Base-by-base conservation (phyloP, 2,797 vertebrate genomes). In the Sarcophilus harrisii region DNA sequence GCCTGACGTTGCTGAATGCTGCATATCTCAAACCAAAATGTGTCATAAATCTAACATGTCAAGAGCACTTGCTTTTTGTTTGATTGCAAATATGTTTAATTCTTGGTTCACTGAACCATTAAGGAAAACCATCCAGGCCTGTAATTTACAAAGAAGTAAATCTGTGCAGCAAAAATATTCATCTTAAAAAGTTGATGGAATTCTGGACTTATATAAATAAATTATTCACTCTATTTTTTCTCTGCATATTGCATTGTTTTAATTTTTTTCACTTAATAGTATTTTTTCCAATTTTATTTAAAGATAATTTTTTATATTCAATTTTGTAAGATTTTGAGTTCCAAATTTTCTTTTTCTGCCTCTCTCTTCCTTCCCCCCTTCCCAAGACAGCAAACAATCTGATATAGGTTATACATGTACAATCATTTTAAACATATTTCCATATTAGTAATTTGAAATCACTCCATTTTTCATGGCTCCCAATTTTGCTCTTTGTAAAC, bases 41-140 rank as follows among this genome's bases (percentile, higher is more conserved):
- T 97, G 94, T 95, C 92, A 94, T 90, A 91, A 58, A 91, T 8
- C 1, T 55, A 95, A 87, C 62, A 91, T 0, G 0, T 91, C 95
- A 97, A 97, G 91, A 95, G 90, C 73, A 55, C 92, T 97, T 93
- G 58, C 90, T 62, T 58, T 91, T 96, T n/a, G 60, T 96, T 93
- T 97, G 95, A 97, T 95, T 96, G 95, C 66, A 95, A 97, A 97
- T 97, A 97, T 59, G 45, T 95, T 95, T 97, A 94, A 97, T 96
- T 96, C 60, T 54, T 24, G 0, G 62, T 94, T 97, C 95, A 92
- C 6, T 87, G 96, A 97, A 98, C 94, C 66, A 94, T 90, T 28
- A 96, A 96, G 38, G 14, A 93, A 96, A 96, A 93, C 45, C 93
- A 96, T 92, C 94, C 0, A 10, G 97, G 89, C 30, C 18, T 60